Base-by-base conservation (phyloP, 1,140 invertebrate genomes). In the Mylabris phalerata region DNA sequence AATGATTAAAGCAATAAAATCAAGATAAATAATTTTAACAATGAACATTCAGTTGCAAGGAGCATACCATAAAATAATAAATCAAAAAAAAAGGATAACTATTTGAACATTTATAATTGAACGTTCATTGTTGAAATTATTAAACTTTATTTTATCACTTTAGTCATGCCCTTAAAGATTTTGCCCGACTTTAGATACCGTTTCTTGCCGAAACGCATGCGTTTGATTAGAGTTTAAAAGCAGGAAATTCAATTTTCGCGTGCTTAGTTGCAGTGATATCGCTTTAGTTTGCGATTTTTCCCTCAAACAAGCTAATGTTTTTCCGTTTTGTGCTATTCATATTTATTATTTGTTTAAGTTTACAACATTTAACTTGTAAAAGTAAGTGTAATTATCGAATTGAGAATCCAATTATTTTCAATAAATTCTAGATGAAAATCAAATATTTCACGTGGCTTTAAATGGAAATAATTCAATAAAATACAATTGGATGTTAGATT, bases 401-500 rank as follows among this genome's bases (percentile, higher is more conserved):
- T 46, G 9, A n/a, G 7, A 26, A 13, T 5, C 13, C 9, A 46
- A 24, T n/a, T 13, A 44, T 45, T n/a, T 5, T 5, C 7, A 32
- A 32, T 7, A 58, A 27, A n/a, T 38, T 45, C 32, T 4, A 43
- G 40, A 50, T 50, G 38, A 38, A 48, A 40, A 57, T n/a, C 44
- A 68, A 56, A 64, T 73, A 32, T 73, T 63, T 52, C 65, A 70
- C 44, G 62, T 68, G 24, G 56, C 71, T 10, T 55, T 73, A 7
- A 69, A 73, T 59, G 66, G 60, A 45, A 62, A 69, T 32, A 67
- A 57, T 11, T 49, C 54, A 9, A 59, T 73, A 9, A 63, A 66
- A 9, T 42, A 72, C 5, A 63, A 71, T 55, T 74, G 73, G 73
- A 59, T 64, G 9, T 38, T 80, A 9, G 76, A 81, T 62, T 74